Evolutionary conservation across 2,113 vertebrate genomes (phyloP).

Genomic region (Mesitornis unicolor): DNA sequence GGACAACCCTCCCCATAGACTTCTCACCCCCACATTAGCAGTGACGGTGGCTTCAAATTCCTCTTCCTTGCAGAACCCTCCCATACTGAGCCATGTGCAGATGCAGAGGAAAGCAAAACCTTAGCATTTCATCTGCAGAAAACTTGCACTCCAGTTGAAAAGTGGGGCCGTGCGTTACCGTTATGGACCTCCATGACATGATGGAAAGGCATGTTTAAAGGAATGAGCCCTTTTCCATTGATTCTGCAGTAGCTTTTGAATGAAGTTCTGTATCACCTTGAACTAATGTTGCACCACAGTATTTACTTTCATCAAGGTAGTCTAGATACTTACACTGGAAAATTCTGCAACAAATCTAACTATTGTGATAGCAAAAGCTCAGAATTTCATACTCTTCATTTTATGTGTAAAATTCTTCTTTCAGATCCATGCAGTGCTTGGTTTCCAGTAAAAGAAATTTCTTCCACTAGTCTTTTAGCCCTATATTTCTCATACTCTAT

Average conservation of each 20-base stretch:
- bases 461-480: background rate
- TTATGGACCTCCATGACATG: background rate
- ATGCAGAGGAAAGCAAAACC: background rate
- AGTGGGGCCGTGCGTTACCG: rapidly evolving
- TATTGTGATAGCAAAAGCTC: background rate
- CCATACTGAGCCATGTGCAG: rapidly evolving
- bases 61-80: background rate
- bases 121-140: background rate
- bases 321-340: background rate
- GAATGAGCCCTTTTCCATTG: background rate
- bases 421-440: background rate
- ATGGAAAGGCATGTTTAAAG: background rate
- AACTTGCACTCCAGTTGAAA: background rate
- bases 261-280: background rate
- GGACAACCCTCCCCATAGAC: background rate
- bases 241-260: background rate
- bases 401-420: background rate
- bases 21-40: rapidly evolving
- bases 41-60: background rate
- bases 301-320: background rate
- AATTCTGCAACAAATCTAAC: background rate
- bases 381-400: background rate
- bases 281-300: background rate
- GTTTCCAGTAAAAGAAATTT: background rate
- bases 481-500: background rate